These are phyloP conservation scores for Aphidius gifuensis DNA, from an alignment of 1,140 invertebrate species.

Conservation along the genomic window DNA sequence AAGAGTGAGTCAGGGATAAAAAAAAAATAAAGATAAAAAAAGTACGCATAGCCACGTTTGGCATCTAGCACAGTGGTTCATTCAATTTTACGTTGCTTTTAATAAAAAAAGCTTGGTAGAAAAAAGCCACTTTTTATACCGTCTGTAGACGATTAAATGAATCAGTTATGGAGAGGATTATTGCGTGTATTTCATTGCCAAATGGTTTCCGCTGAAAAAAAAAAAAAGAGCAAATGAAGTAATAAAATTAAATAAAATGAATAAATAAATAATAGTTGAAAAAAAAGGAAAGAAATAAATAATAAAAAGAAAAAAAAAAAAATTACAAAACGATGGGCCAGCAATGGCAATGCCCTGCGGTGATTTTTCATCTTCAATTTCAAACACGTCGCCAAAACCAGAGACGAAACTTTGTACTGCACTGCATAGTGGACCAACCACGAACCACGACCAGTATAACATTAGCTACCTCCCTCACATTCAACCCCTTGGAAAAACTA, in stretches of 20 bases:
- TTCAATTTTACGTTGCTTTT: too few relatives aligned
- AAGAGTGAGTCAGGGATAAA: too few relatives aligned
- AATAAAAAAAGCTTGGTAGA: too few relatives aligned
- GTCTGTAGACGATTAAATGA: slow-evolving; percentile 1
- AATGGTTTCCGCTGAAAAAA: too few relatives aligned
- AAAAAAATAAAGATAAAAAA: too few relatives aligned
- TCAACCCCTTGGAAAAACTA: slow-evolving; percentile 18
- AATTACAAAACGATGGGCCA: slow-evolving; percentile 7
- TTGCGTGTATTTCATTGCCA: too few relatives aligned
- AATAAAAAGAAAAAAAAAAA: slow-evolving; percentile 6
- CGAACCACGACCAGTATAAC: not conserved
- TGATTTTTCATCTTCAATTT: slow-evolving; percentile 39
- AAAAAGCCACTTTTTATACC: too few relatives aligned
- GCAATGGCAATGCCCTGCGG: slow-evolving; percentile 24
- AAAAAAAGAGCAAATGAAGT: not conserved
- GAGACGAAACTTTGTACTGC: slow-evolving; percentile 30
- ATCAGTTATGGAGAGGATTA: not conserved
- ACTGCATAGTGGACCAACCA: slow-evolving; percentile 8
- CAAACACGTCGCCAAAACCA: slow-evolving; percentile 35
- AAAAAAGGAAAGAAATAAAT: not conserved
- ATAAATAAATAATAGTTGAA: not conserved
- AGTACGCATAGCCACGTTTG: too few relatives aligned
- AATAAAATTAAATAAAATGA: not conserved
- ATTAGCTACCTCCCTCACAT: not conserved
- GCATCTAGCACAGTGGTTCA: too few relatives aligned